These are phyloP conservation scores for Tricholauxania praeusta DNA, from an alignment of 2,888 invertebrate genomes.

Conservation along the genomic window DNA sequence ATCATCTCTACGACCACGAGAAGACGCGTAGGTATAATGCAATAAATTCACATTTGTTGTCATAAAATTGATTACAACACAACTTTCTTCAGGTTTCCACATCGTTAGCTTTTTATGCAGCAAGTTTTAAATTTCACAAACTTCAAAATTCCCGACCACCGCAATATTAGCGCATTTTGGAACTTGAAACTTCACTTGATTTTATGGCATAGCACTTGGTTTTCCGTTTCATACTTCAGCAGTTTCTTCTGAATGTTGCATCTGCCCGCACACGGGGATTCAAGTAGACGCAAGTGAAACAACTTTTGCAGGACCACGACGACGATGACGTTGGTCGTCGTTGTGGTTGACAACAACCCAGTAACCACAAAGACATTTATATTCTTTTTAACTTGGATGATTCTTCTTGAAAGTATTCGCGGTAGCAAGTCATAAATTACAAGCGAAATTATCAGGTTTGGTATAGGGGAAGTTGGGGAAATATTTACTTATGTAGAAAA, in stretches of 20 bases:
- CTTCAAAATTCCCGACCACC: constrained; percentile 54
- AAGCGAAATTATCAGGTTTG: constrained; percentile 48
- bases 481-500: too few relatives aligned
- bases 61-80: constrained; percentile 66
- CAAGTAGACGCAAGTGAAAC: background rate
- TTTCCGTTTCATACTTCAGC: background rate
- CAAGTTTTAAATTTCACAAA: constrained; percentile 63
- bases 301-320: constrained; percentile 2
- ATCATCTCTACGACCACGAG: too few relatives aligned
- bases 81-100: constrained; percentile 67
- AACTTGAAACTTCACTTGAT: background rate
- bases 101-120: constrained; percentile 66
- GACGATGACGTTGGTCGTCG: constrained; percentile 26
- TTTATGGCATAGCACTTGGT: constrained; percentile 37
- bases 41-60: constrained; percentile 66
- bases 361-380: constrained; percentile 31
- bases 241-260: background rate
- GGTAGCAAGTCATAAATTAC: constrained; percentile 63
- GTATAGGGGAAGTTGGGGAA: too few relatives aligned
- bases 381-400: constrained; percentile 22
- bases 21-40: constrained; percentile 30
- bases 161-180: constrained; percentile 6
- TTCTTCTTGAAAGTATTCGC: constrained; percentile 48
- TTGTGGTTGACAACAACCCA: background rate
- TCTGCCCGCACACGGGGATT: background rate